Conservation (phyloP, 2,113 vertebrate species). For the Dasyprocta punctata region DNA sequence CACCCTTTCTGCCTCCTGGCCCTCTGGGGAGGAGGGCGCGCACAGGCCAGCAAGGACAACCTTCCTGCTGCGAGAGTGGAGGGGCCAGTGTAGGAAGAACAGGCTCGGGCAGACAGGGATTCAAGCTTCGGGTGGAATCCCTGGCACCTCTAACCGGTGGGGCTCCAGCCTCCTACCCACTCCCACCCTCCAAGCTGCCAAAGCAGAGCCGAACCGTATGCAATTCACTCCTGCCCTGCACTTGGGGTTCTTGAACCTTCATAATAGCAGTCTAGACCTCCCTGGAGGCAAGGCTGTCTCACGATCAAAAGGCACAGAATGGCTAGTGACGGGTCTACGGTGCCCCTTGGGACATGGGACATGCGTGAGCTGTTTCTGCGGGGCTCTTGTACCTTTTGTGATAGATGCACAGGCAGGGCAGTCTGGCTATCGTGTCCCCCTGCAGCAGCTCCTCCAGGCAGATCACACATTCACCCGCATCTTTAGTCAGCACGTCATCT, state of each 20-base stretch:
- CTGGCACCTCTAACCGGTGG: neutral
- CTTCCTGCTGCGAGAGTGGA: neutral
- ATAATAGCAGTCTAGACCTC: accelerated
- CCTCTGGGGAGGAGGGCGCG: neutral
- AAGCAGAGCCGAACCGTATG: neutral
- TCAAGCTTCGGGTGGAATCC: neutral
- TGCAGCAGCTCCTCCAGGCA: conserved; percentile 99
- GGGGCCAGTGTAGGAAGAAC: neutral
- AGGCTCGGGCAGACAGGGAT: neutral
- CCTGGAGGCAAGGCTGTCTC: neutral
- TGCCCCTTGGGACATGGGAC: neutral
- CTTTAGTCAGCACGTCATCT: conserved; percentile 99
- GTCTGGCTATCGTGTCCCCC: conserved; percentile 99
- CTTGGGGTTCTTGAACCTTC: neutral
- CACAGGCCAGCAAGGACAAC: neutral
- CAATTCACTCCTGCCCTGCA: neutral
- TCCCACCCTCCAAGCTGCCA: neutral
- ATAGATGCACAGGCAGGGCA: conserved; percentile 99
- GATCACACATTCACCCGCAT: conserved; percentile 98
- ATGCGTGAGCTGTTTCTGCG: neutral
- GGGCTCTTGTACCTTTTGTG: conserved; percentile 94
- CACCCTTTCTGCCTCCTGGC: neutral
- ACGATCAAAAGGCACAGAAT: neutral
- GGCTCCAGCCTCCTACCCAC: neutral
- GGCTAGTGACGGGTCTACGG: neutral